Conservation (phyloP, 2,797 vertebrate species). For the Phrynocephalus guinanensis region DNA sequence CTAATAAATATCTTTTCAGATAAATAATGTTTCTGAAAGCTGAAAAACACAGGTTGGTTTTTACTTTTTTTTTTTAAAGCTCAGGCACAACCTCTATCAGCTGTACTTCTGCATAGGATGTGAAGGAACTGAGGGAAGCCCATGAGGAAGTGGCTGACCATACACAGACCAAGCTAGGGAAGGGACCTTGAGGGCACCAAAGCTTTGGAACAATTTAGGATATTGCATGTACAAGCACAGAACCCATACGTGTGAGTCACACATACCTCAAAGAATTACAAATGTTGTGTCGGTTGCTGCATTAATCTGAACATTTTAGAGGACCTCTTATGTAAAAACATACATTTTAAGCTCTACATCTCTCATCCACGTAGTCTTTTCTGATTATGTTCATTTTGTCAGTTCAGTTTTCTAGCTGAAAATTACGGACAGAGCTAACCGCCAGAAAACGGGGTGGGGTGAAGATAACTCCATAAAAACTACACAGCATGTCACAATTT, state of each 20-base stretch:
- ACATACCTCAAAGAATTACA: too few relatives aligned
- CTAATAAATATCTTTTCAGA: neutral
- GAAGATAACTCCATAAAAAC: neutral
- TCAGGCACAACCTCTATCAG: too few relatives aligned
- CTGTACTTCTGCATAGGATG: too few relatives aligned
- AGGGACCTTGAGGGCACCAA: too few relatives aligned
- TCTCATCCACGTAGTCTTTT: too few relatives aligned
- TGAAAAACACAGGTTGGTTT: neutral
- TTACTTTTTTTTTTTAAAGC: too few relatives aligned
- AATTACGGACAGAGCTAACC: neutral
- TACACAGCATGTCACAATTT: neutral
- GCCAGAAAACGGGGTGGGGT: neutral
- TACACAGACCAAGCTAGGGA: too few relatives aligned
- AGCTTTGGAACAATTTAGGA: too few relatives aligned
- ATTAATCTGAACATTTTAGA: neutral
- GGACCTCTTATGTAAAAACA: neutral
- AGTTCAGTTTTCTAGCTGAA: neutral
- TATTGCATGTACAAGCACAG: too few relatives aligned
- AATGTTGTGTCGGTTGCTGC: neutral
- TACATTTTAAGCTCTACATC: neutral
- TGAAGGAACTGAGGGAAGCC: too few relatives aligned
- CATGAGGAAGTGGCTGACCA: too few relatives aligned
- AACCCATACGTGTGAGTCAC: too few relatives aligned
- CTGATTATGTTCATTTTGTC: neutral
- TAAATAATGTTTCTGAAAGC: neutral